Evolutionary conservation across 1,140 invertebrate species (phyloP).

Genomic region (Drosophila equinoxialis): DNA sequence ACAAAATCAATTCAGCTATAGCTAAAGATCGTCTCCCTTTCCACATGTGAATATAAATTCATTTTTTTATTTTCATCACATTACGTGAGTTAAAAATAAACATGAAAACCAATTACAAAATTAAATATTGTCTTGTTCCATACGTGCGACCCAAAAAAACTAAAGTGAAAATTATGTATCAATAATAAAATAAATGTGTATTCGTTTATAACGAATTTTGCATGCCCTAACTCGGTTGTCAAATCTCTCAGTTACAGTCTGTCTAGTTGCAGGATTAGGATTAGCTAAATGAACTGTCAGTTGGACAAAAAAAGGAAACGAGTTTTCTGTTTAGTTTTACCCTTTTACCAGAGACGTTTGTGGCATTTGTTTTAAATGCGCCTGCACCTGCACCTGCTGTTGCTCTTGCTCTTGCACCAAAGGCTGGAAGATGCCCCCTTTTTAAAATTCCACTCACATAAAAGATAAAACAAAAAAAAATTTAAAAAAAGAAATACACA

Average conservation of each 20-base stretch:
- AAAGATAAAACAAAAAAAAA: slow-evolving; percentile 52
- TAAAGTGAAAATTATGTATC: slow-evolving; percentile 1
- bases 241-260: background rate
- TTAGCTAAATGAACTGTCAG: slow-evolving; percentile 65
- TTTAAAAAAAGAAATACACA: slow-evolving; percentile 34
- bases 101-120: slow-evolving; percentile 13
- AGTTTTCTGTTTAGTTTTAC: slow-evolving; percentile 36
- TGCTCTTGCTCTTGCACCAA: slow-evolving; percentile 23
- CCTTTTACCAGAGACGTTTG: slow-evolving; percentile 45
- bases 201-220: background rate
- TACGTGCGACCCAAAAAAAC: slow-evolving; percentile 50
- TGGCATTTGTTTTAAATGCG: slow-evolving; percentile 69
- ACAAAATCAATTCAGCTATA: background rate
- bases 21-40: background rate
- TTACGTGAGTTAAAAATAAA: slow-evolving; percentile 47
- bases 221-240: background rate
- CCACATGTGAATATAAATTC: background rate
- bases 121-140: slow-evolving; percentile 20
- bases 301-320: slow-evolving; percentile 33
- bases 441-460: slow-evolving; percentile 69
- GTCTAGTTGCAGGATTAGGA: slow-evolving; percentile 34
- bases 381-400: slow-evolving; percentile 61
- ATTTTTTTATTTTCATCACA: slow-evolving; percentile 10
- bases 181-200: slow-evolving; percentile 6
- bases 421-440: slow-evolving; percentile 40